Evolutionary conservation across 2,797 vertebrate genomes (phyloP), one percentile per base, ranked within the genome.

Genomic region (Podarcis siculus): DNA sequence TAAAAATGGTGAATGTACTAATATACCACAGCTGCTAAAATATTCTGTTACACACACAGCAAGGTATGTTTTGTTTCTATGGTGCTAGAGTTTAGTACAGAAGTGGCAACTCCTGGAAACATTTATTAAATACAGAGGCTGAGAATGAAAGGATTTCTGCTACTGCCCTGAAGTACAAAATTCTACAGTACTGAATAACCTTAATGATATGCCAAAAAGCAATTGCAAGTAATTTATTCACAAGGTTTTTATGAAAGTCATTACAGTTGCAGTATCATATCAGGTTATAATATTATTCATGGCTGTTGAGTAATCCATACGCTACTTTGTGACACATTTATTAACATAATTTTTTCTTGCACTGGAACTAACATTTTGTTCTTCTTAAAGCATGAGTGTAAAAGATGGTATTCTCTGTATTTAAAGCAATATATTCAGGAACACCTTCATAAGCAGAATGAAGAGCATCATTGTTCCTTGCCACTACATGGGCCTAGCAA

Each of bases 11-110:
- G 89, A 92, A 90, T 0, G 0, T 25, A 64, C 25, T 71, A 86
- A 89, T 37, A 72, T 32, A 72, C 27, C 67, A 10, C 82, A 89
- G 79, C 79, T 58, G 58, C 71, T 80, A 49, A 58, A 83, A 80
- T 17, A 86, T n/a, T 17, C 8, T 4, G 3, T 64, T 90, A 37
- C 55, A 39, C 32, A 75, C 39, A 42, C 75, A 91, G n/a, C 27
- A 81, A 39, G 10, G 39, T 42, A 58, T 27, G 42, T 73, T 4
- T 0, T 58, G 13, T 89, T 84, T 58, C 58, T 37, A 19, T 10
- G 27, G 25, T 13, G 49, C 73, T 67, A 66, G 32, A 9, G 37
- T 71, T 27, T 39, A 27, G 6, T 71, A 85, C 39, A 66, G 23
- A 35, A 83, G 4, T 87, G 9, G 55, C 3, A 1, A 0, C 1